Base-by-base conservation (phyloP, 2,797 vertebrate species). In the Myotis findleyi region DNA sequence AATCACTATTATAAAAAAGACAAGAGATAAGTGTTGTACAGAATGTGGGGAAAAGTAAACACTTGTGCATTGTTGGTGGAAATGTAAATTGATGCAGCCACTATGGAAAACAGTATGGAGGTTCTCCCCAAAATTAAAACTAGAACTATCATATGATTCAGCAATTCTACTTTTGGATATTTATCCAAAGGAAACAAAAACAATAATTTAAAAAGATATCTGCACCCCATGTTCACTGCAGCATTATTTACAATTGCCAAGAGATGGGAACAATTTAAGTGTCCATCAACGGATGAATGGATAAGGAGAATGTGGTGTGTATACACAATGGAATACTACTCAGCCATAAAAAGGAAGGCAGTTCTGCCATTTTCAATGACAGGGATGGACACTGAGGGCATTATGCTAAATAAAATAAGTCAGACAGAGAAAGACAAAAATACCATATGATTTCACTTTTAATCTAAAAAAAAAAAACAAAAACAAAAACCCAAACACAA, bases 111-210 rank as follows among this genome's bases (percentile, higher is more conserved):
- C 16, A 59, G 51, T 23, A 33, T 41, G 59, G 69, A 33, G 25
- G 8, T 59, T 21, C 51, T 23, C 38, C 30, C 41, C 59, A 23
- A 68, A 47, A 38, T 53, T 71, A 62, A 86, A 79, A 79, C 7
- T 16, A 79, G 55, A 86, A 16, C 73, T 66, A 44, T 6, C 18
- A n/a, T 20, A 25, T 14, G 47, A 86, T 17, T 38, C 47, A 27
- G 4, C 25, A 36, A 57, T 87, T 59, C 36, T n/a, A 55, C 64
- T 55, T 73, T 38, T 20, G 55, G 36, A 38, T 47, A 80, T 73
- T 79, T 94, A 80, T 66, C 59, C 6, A 18, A 90, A 94, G 47
- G n/a, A 57, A 94, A 86, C 17, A 53, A 57, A 73, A 73, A 55
- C 55, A 47, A 20, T 72, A 25, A 38, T 75, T 80, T 8, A 14